Percentiles rank a stretch among this genome's conserved stretches.
These are phyloP conservation scores for Hirundo rustica DNA, from an alignment of 2,797 vertebrate genomes.

Conservation along the genomic window DNA sequence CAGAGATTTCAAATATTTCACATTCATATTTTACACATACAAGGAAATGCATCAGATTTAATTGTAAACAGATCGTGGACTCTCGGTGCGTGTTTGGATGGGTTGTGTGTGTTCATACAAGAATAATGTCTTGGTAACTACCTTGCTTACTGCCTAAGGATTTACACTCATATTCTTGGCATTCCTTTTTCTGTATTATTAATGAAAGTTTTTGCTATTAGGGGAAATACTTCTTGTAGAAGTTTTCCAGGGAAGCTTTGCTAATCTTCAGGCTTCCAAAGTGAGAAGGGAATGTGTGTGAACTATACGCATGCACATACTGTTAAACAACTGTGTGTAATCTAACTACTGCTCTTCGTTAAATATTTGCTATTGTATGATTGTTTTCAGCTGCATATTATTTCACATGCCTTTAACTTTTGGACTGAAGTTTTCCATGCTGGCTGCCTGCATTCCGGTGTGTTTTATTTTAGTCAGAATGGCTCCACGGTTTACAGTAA, in stretches of 20 bases:
- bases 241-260: background rate
- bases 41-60: background rate
- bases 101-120: background rate
- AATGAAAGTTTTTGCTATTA: background rate
- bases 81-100: background rate
- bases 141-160: background rate
- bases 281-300: background rate
- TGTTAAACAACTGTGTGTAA: background rate
- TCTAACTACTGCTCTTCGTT: background rate
- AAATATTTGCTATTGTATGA: background rate
- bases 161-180: background rate
- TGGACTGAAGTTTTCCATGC: background rate
- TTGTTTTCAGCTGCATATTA: constrained; percentile 33
- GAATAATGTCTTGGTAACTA: background rate
- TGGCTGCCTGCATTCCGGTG: background rate
- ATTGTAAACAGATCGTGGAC: background rate
- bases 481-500: background rate
- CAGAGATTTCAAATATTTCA: background rate
- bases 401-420: background rate
- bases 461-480: constrained; percentile 3
- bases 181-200: background rate
- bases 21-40: background rate
- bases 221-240: background rate
- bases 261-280: background rate
- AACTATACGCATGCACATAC: background rate